Conservation (phyloP, 1,140 invertebrate genomes). For the Procambarus virginalis region DNA sequence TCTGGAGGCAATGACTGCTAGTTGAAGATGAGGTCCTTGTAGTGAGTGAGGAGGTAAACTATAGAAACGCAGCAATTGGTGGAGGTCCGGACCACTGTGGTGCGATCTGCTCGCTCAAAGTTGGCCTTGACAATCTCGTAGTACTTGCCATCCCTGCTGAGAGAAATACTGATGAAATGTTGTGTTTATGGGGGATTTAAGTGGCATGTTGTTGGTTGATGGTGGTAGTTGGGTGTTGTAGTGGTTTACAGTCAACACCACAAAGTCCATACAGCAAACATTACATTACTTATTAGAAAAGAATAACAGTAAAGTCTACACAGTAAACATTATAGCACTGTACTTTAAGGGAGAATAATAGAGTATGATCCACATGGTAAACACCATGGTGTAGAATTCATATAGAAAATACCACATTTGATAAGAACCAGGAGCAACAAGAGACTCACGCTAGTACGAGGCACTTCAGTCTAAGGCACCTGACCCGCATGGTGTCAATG, state of each 20-base stretch:
- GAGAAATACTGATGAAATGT: background rate
- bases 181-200: too few species aligned
- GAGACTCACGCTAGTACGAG: constrained; percentile 84
- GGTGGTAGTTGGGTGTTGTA: too few species aligned
- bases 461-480: constrained; percentile 89
- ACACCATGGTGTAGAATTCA: too few species aligned
- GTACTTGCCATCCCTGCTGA: constrained; percentile 95
- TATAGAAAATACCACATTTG: too few species aligned
- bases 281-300: too few species aligned
- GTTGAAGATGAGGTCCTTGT: constrained; percentile 95
- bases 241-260: too few species aligned
- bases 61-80: constrained; percentile 94
- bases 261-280: too few species aligned
- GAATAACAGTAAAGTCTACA: too few species aligned
- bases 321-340: too few species aligned
- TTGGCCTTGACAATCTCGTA: constrained; percentile 99
- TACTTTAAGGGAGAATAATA: too few species aligned
- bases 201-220: too few species aligned
- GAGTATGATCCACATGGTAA: too few species aligned
- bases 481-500: constrained; percentile 91
- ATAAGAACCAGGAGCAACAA: background rate
- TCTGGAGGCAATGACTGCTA: constrained; percentile 72
- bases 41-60: constrained; percentile 92
- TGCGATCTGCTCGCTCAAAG: constrained; percentile 97
- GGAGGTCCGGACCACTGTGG: constrained; percentile 95